Base-by-base conservation (phyloP, 2,113 vertebrate genomes). In the Trematomus loennbergii region DNA sequence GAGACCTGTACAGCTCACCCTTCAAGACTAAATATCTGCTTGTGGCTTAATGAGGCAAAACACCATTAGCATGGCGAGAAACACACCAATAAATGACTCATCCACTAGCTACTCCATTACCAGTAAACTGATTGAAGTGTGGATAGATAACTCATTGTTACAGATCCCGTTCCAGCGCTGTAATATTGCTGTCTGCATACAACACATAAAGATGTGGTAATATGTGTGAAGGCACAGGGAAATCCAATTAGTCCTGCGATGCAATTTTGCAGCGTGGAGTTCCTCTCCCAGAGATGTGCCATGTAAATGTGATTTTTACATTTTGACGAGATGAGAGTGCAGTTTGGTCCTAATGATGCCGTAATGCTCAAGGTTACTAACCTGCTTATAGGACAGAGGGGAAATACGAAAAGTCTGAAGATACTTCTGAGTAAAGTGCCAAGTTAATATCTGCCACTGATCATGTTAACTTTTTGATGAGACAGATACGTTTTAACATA, bases 271-370 rank as follows among this genome's bases (percentile, higher is more conserved):
- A 50, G 53, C n/a, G 87, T 64, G 82, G 82, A 77, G 54, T 82
- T 84, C 78, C 57, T 79, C 71, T 89, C 73, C 83, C 85, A 46
- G 86, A 82, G 89, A 92, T 71, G 88, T 77, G 83, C 70, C 79
- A 67, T 70, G 79, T 54, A 90, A 93, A 93, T 93, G 85, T 90
- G 89, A 90, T 93, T 86, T 78, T 64, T 83, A 85, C 88, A 87
- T 92, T 84, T 72, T 70, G 82, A 89, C 36, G 83, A 91, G 86
- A 88, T 79, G 87, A 86, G 77, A 82, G 75, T n/a, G 79, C 72
- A 64, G 79, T 82, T 78, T 40, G 73, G 64, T 86, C 67, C 53
- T 91, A 87, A 91, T 81, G 90, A 86, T 46, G 61, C 50, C 17
- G 40, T 55, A 55, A 82, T 33, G 82, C 78, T 87, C 83, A 86